Evolutionary conservation across 2,797 vertebrate species (phyloP), one percentile per base, ranked within the genome.

Genomic region (Squalus acanthias): DNA sequence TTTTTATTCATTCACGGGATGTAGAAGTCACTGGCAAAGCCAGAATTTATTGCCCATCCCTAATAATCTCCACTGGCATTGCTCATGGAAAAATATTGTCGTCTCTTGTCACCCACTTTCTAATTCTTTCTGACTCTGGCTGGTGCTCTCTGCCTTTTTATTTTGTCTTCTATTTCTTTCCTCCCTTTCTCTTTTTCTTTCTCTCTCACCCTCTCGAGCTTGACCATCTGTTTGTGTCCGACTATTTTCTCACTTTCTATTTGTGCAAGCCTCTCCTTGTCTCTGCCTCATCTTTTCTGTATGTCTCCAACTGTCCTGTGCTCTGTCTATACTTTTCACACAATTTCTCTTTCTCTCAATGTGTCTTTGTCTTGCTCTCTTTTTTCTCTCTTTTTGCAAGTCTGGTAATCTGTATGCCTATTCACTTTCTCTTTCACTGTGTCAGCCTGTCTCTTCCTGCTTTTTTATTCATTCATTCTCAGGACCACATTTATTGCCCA

Each of bases 351-450:
- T 60, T 87, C 33, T 87, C 5, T 87, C 82, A 89, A 57, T 67
- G 53, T 53, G 20, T 95, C 22, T 96, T 29, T 96, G 7, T 39
- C 46, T 96, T 60, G 72, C 9, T 82, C 24, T 96, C 69, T 65
- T n/a, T 63, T 39, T 3, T 74, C 57, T 70, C 33, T 33, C 22
- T 93, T 46, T 50, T n/a, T 93, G 46, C 76, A 91, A 57, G 24
- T 10, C 0, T 96, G 96, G 97, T 96, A 50, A 82, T 96, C 63
- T 57, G 0, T 87, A 88, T 50, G 92, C 12, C 95, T 7, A 50
- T 88, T 22, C 72, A 57, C 15, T 26, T 50, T 96, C 63, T 0
- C n/a, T 20, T 67, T 74, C 22, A 67, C 12, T 53, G 26, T 95
- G 22, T 87, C n/a, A 50, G 10, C 93, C 15, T 96, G 69, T 88